Evolutionary conservation across 2,888 invertebrate species (phyloP).

Genomic region (Conus canariensis): DNA sequence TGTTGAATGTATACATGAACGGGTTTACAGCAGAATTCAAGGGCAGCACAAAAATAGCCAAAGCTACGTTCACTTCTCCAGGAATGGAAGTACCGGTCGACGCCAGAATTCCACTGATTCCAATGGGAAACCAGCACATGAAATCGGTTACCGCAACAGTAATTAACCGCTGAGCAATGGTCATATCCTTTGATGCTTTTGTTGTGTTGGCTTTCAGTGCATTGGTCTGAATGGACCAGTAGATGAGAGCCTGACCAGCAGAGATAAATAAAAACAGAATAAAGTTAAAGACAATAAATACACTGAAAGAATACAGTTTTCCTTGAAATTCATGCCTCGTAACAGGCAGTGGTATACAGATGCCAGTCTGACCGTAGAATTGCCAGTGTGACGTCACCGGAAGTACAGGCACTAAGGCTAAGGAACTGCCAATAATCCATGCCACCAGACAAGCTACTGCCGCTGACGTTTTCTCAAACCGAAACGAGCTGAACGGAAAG

Average conservation of each 20-base stretch:
- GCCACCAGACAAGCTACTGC: background rate
- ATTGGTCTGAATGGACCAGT: background rate
- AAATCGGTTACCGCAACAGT: background rate
- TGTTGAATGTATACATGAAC: background rate
- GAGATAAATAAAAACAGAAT: background rate
- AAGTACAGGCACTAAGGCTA: background rate
- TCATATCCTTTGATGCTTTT: background rate
- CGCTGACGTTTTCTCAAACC: background rate
- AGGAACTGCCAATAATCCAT: background rate
- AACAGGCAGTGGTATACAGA: constrained; percentile 20
- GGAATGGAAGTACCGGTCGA: background rate
- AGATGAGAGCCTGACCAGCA: background rate
- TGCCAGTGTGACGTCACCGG: background rate
- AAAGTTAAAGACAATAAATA: background rate
- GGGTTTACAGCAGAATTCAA: constrained; percentile 6
- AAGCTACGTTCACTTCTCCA: background rate
- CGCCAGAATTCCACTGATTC: background rate
- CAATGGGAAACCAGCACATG: background rate
- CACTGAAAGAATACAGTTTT: background rate
- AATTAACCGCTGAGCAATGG: background rate
- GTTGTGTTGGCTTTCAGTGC: background rate
- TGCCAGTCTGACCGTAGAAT: constrained; percentile 15
- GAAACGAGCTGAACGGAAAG: background rate
- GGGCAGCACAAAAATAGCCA: constrained; percentile 3
- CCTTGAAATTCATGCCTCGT: background rate